Base-by-base conservation (phyloP, 2,888 invertebrate species). In the Melanargia galathea region DNA sequence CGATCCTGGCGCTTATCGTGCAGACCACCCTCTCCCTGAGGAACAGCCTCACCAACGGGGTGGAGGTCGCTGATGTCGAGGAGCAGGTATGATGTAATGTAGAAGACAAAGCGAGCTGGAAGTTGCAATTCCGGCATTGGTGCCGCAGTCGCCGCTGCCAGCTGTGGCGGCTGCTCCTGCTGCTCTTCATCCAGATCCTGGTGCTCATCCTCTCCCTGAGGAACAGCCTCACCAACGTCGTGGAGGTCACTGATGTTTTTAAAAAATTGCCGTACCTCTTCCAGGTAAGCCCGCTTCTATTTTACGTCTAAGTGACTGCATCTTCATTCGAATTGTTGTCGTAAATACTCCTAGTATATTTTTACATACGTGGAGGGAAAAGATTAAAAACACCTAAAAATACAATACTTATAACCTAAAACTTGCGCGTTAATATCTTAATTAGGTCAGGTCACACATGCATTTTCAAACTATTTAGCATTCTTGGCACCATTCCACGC, bases 101-200 rank as follows among this genome's bases (percentile, higher is more conserved):
- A 30, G 3, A 6, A 7, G 30, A 26, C 26, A 26, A 93, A 62
- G 24, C 81, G 30, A 73, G 83, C 73, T 82, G 95, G 93, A 49
- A 86, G 85, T 35, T 94, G 89, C 79, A 92, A 93, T 55, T 96
- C 92, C 67, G 83, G 70, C 72, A 92, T 81, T 74, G 85, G 90
- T 75, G 92, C 75, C 75, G 87, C 70, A 74, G 93, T 80, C 79
- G 91, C 0, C 85, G 90, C 61, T 90, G 89, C 60, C 90, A 92
- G 74, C 78, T 92, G 2, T 92, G 92, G 90, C 69, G 91, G 73
- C 95, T 97, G 92, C 92, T 97, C 67, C 93, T 96, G 49, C 90
- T 97, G 62, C 97, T 96, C 8, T 97, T 97, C 88, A 96, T 97
- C 71, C 97, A 97, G 18, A 97, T 97, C 78, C 88, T 96, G 77